Base-by-base conservation (phyloP, 2,113 vertebrate genomes). In the Coracopsis vasa region DNA sequence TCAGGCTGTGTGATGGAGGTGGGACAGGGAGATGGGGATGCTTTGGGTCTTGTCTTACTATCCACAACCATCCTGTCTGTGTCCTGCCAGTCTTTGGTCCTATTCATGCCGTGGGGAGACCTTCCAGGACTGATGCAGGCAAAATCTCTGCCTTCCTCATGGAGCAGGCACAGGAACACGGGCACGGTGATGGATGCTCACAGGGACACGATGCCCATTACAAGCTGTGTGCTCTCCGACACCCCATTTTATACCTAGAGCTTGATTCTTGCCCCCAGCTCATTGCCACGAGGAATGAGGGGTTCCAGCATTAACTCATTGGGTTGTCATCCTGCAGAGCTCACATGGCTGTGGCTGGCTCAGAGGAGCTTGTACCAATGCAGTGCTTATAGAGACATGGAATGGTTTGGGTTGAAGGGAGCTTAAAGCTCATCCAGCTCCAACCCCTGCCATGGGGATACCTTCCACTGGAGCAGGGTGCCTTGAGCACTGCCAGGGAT, bases 261-360 rank as follows among this genome's bases (percentile, higher is more conserved):
- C 15, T 24, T 7, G 5, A 9, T 65, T 58, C 51, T 77, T 11
- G 75, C 24, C 23, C 60, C 15, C 51, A 7, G 72, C 64, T 37
- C 45, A 2, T 23, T 2, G 6, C 4, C 9, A 50, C 35, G 39
- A 33, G 67, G 2, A n/a, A n/a, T n/a, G n/a, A n/a, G n/a, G n/a
- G n/a, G n/a, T n/a, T n/a, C 48, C 78, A 74, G 1, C 64, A 69
- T 11, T 0, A 8, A 6, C 0, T 0, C 21, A 0, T 0, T 0
- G 56, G 11, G 28, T 7, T 20, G 50, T 29, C n/a, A 11, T 62
- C 61, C 41, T 19, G 65, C 6, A 10, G 39, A 19, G 33, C 44
- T 62, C 2, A 0, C 48, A 47, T 0, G 6, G 78, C 91, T 42
- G 69, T 0, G 6, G 27, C 80, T 37, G 35, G 16, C 61, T 35